These are phyloP conservation scores for Sweltsa coloradensis DNA, from an alignment of 1,140 invertebrate genomes.

Conservation along the genomic window DNA sequence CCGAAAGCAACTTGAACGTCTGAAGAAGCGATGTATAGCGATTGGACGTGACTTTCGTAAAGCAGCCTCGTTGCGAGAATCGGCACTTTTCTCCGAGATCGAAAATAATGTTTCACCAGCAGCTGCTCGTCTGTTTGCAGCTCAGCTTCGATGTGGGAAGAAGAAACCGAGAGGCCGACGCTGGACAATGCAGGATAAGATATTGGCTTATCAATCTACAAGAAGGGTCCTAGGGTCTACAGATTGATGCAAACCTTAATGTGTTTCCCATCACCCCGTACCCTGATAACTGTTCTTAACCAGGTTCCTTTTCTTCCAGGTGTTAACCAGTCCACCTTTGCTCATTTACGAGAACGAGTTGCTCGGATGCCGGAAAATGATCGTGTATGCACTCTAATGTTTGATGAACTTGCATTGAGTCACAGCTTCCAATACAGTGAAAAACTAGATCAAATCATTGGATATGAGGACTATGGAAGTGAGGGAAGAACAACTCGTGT, in stretches of 20 bases:
- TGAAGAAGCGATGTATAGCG: too few species aligned
- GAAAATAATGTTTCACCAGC: too few species aligned
- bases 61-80: too few species aligned
- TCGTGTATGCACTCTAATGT: neutral
- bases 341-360: neutral
- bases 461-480: constrained; percentile 2
- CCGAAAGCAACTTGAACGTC: too few species aligned
- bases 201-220: neutral
- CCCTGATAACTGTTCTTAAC: neutral
- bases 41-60: too few species aligned
- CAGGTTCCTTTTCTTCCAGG: neutral
- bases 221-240: neutral
- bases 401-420: neutral
- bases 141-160: neutral
- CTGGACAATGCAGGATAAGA: neutral
- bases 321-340: neutral
- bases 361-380: neutral
- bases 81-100: too few species aligned
- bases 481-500: neutral
- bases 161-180: neutral
- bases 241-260: neutral
- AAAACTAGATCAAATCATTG: neutral
- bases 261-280: neutral
- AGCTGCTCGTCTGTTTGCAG: neutral
- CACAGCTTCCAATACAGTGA: neutral